Percentiles rank a stretch among this genome's conserved stretches.
phyloP scores from a whole-genome alignment of 2,113 vertebrate species.

The Sterna hirundo region DNA sequence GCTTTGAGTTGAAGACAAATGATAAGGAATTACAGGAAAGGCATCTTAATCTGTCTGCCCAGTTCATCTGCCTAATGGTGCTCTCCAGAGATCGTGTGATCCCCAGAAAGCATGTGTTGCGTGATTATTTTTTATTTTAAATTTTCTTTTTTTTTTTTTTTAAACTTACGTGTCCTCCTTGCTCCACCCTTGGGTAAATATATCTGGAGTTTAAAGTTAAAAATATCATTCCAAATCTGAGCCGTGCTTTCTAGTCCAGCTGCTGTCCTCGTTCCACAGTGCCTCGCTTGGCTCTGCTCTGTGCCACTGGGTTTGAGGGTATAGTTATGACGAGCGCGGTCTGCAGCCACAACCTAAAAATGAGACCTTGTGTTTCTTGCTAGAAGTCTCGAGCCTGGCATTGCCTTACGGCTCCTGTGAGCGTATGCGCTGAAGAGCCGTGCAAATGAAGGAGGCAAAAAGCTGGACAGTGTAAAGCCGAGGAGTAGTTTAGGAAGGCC shows the following conservation, averaged over 20 bases:
- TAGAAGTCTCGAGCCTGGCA: background rate
- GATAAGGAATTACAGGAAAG: background rate
- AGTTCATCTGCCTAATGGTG: background rate
- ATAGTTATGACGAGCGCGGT: background rate
- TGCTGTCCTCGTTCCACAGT: background rate
- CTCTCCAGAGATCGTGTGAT: background rate
- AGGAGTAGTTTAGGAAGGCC: background rate
- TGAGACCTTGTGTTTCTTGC: background rate
- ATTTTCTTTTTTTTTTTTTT: background rate
- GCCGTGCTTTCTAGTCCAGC: background rate
- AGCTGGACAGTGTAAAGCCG: background rate
- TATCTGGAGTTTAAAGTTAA: background rate
- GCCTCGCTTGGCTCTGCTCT: background rate
- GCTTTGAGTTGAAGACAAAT: background rate
- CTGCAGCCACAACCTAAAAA: background rate
- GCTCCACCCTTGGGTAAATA: background rate
- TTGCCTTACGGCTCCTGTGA: background rate
- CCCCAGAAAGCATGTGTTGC: background rate
- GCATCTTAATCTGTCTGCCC: background rate
- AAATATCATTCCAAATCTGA: constrained; percentile 8
- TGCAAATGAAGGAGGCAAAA: background rate
- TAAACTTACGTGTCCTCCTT: background rate
- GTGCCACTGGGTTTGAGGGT: background rate
- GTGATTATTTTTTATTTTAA: background rate
- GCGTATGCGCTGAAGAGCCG: background rate